phyloP scores from a whole-genome alignment of 1,140 invertebrate species.

The Bombus impatiens region DNA sequence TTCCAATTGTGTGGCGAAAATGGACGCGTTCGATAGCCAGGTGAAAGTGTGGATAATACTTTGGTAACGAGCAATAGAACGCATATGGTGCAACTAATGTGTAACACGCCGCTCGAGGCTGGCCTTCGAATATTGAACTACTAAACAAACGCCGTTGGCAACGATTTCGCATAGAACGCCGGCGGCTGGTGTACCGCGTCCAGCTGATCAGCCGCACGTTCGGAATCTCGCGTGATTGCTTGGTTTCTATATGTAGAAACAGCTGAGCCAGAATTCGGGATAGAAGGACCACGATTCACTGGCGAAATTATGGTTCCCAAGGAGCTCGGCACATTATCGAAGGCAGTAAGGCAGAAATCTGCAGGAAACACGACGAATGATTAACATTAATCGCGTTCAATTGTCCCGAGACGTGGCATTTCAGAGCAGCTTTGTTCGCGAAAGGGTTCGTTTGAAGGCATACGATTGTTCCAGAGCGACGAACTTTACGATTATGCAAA shows the following conservation, averaged over 20 bases:
- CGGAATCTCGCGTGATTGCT: constrained; percentile 19
- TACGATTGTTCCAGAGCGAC: background rate
- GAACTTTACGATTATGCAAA: constrained; percentile 37
- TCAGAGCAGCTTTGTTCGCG: background rate
- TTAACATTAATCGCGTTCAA: constrained; percentile 9
- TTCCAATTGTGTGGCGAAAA: background rate
- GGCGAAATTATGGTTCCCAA: background rate
- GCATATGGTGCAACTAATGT: background rate
- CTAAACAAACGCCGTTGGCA: constrained; percentile 47
- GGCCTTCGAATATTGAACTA: constrained; percentile 28
- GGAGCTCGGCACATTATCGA: background rate
- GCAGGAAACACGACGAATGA: background rate
- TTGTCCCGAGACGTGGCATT: background rate
- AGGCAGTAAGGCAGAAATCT: background rate
- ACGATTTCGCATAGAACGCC: constrained; percentile 19
- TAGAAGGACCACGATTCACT: background rate
- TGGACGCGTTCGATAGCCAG: background rate
- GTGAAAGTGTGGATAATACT: background rate
- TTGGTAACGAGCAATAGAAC: background rate
- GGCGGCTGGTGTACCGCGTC: background rate
- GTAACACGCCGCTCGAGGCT: background rate
- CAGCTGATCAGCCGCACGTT: constrained; percentile 19
- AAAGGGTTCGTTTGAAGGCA: background rate
- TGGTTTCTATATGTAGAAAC: constrained; percentile 5
- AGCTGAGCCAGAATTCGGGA: constrained; percentile 7